Base-by-base conservation (phyloP, 2,888 invertebrate genomes). In the Mesoligia furuncula region DNA sequence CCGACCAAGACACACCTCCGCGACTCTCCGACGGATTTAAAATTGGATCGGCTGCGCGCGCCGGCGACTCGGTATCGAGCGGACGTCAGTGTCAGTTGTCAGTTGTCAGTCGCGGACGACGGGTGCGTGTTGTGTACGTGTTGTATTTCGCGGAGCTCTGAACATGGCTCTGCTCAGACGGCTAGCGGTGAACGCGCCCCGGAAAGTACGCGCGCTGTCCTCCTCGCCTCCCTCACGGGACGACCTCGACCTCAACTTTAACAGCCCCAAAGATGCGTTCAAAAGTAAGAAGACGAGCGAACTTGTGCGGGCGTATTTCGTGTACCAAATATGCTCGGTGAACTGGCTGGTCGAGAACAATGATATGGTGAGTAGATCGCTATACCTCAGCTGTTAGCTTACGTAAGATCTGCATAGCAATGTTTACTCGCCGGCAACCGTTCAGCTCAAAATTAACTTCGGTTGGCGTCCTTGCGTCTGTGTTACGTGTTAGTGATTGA, bases 221-320 rank as follows among this genome's bases (percentile, higher is more conserved):
- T 87, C 94, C 69, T 84, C 94, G 73, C 88, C 92, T 39, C 86
- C 92, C 13, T 91, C 91, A 17, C 94, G 94, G 66, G 98, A 98
- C 95, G 98, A 98, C 5, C 97, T 99, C 89, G 99, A 99, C 95
- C 97, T 98, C 85, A 97, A 97, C 88, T 99, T 99, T 96, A 98
- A 98, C 95, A 98, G 99, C 97, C 98, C 98, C 45, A 97, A 98
- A 90, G 99, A 99, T 88, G 98, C 99, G 45, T 99, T 99, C 97
- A 99, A 99, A 95, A 99, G 99, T 96, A 99, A 99, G 97, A 99
- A 98, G 90, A 99, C 98, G 88, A 98, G 97, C 96, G 99, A 99
- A 96, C 97, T 99, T 88, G 93, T 99, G 73, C 97, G 99, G 87
- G 99, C 99, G 62, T 98, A 99, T 94, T 91, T 99, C 92, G 99